Conservation (phyloP, 2,888 invertebrate species). For the Bugulina stolonifera region DNA sequence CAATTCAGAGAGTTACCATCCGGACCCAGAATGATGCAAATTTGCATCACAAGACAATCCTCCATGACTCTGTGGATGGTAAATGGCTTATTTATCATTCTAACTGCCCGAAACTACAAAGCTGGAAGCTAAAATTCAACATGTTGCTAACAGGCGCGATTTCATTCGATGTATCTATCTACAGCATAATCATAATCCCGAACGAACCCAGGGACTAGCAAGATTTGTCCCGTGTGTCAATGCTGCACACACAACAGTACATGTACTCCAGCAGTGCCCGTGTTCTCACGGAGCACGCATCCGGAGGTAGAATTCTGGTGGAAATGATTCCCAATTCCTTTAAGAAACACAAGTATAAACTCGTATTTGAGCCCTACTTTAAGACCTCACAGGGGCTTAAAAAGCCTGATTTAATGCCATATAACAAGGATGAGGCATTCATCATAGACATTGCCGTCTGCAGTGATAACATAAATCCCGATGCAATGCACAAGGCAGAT, state of each 20-base stretch:
- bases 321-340: too few species aligned
- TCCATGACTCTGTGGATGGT: background rate
- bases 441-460: too few species aligned
- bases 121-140: background rate
- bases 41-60: too few species aligned
- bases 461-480: too few species aligned
- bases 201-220: background rate
- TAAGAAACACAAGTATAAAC: conserved; percentile 34
- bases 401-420: too few species aligned
- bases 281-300: background rate
- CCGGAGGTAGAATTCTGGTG: background rate
- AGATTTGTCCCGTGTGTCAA: background rate
- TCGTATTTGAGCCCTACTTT: too few species aligned
- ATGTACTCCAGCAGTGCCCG: background rate
- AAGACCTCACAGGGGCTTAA: too few species aligned
- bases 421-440: too few species aligned
- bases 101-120: background rate
- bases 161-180: background rate
- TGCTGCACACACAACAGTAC: background rate
- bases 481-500: too few species aligned
- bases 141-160: background rate
- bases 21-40: too few species aligned
- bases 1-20: background rate
- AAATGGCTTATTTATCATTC: background rate
- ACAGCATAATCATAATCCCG: background rate